Conservation (phyloP, 2,113 vertebrate genomes). For the Barbus barbus region DNA sequence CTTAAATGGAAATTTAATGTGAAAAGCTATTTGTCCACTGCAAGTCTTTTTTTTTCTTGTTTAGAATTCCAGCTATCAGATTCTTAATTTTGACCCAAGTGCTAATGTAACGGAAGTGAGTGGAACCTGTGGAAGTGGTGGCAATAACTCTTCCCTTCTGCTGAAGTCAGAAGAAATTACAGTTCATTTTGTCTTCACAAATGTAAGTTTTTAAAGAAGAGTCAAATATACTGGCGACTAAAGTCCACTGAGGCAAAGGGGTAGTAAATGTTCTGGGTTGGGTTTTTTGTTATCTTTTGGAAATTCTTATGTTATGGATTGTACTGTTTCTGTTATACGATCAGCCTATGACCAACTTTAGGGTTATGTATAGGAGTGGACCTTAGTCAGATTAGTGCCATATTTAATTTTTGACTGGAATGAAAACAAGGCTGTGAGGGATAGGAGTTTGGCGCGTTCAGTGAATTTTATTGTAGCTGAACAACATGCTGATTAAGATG, state of each 20-base stretch:
- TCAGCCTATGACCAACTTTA: background rate
- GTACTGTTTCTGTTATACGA: no score
- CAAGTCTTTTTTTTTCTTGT: conserved; percentile 45
- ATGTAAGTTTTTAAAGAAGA: conserved; percentile 77
- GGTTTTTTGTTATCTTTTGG: background rate
- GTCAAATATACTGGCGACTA: background rate
- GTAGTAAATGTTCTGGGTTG: background rate
- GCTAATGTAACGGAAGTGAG: conserved; percentile 58
- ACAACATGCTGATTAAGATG: no score
- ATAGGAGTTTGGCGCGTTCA: no score
- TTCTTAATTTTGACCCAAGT: conserved; percentile 79
- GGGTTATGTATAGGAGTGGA: background rate
- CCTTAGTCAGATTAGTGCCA: no score
- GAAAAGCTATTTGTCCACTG: background rate
- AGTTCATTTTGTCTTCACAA: conserved; percentile 79
- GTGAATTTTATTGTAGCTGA: no score
- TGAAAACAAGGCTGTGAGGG: no score
- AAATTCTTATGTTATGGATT: no score
- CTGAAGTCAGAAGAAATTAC: conserved; percentile 66
- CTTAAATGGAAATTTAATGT: background rate
- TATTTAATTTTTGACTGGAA: no score
- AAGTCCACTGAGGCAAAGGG: background rate
- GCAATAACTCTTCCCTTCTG: conserved; percentile 73
- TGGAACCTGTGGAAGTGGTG: conserved; percentile 78
- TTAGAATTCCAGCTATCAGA: conserved; percentile 60